Evolutionary conservation across 2,888 invertebrate genomes (phyloP), one percentile per base, ranked within the genome.

Genomic region (Nomada ruficornis): DNA sequence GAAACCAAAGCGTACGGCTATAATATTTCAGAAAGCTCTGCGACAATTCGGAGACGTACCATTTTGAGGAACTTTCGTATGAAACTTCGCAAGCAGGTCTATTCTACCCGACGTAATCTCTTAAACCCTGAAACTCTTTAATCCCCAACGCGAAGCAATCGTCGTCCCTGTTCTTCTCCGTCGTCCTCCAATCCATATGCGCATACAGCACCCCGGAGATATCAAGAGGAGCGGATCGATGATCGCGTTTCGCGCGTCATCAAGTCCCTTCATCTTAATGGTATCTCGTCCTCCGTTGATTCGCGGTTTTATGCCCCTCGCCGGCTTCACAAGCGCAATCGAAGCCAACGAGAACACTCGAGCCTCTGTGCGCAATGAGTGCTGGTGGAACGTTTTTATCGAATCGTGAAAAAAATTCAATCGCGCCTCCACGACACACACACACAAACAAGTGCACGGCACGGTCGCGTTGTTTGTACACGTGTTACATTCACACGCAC

Each of bases 401-500:
- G 55, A 36, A 13, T 71, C 55, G 42, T 20, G 52, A 62, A 71
- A 80, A 77, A 77, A 65, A 55, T 71, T 67, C 60, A 50, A 67
- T 71, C 62, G 65, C 42, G 29, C 26, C 54, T 55, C 36, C 60
- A 26, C 47, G 55, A 55, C 62, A 55, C 20, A 29, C 36, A 79
- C 20, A 7, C 65, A 44, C 20, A n/a, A 1, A 52, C 67, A 20
- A n/a, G 15, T 47, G 18, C 36, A 13, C n/a, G 18, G 26, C 18
- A 2, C 10, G 50, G 3, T 18, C 26, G 55, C 5, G 29, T 7
- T 20, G 42, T 13, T 47, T 36, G 60, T 36, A 60, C 85, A 85
- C 81, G 86, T 82, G 80, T 86, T 76, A 74, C 65, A 67, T 78
- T 76, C 64, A 55, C 77, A 73, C 77, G 36, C 52, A 20, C 2